Evolutionary conservation across 2,888 invertebrate species (phyloP), one percentile per base, ranked within the genome.

Genomic region (Tetranychus truncatus): DNA sequence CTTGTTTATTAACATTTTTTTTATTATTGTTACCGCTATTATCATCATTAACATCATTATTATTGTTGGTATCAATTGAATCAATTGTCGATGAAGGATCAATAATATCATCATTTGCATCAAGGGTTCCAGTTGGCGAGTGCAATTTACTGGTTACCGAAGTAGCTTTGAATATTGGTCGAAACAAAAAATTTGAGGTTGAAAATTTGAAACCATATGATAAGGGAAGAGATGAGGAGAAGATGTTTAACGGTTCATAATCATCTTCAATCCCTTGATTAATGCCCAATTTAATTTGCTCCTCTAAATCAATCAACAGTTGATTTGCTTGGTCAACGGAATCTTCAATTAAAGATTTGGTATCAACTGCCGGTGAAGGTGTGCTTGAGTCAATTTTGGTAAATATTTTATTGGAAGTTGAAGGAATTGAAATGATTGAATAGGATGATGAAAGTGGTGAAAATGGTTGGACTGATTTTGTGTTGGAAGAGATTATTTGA

Each of bases 291-390:
- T 55, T 46, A n/a, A 76, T 73, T 18, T 75, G 71, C 9, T 65
- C 76, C 18, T 76, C 76, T 67, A 76, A 65, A 71, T 76, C 76
- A 34, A 73, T 73, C n/a, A 76, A 67, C 45, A 76, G 71, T 72
- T 75, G 75, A 45, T 72, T 76, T 20, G 76, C 75, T 65, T 74
- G 75, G 46, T 73, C 75, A 34, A 76, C 71, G 1, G 76, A 66
- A 11, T 74, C 74, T n/a, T n/a, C 18, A 45, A 46, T 44, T 45
- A 44, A 18, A 15, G 20, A 18, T 8, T 21, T 74, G 9, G 24
- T 4, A 15, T 65, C 24, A 7, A 15, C 55, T 15, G 9, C 1
- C 5, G 15, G 15, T 3, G 55, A 55, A 15, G 9, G 55, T 15
- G 55, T 55, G 2, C 11, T 55, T 55, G 55, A 55, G 55, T 55